These are phyloP conservation scores for Piprites chloris DNA, from an alignment of 2,113 vertebrate species.

Conservation along the genomic window DNA sequence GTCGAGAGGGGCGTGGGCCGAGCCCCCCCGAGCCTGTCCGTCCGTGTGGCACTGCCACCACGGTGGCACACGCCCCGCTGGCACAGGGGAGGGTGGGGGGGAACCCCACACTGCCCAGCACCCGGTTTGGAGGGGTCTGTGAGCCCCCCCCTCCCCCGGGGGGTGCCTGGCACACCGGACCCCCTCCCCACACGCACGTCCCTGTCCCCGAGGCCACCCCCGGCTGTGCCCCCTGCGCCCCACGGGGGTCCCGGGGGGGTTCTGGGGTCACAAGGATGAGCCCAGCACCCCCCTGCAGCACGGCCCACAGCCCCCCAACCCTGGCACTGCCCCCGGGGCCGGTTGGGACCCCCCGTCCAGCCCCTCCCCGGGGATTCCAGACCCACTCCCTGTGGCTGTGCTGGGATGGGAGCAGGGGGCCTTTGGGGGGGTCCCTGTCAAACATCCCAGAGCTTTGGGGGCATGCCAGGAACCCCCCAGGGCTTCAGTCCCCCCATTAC, in stretches of 20 bases:
- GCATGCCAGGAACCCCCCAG: background rate
- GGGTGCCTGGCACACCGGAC: background rate
- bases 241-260: background rate
- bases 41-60: background rate
- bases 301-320: no score
- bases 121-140: background rate
- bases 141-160: background rate
- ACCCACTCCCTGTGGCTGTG: accelerated
- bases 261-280: background rate
- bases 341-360: background rate
- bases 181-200: background rate
- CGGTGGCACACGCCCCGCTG: background rate
- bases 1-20: no score
- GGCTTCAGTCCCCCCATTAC: background rate
- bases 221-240: background rate
- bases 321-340: background rate
- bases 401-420: background rate
- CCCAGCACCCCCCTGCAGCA: background rate
- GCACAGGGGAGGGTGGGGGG: background rate
- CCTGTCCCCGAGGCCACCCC: background rate
- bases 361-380: background rate
- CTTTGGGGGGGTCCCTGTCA: background rate
- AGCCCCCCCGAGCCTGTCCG: background rate
- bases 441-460: background rate
- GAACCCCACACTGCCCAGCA: background rate